Evolutionary conservation across 2,113 vertebrate species (phyloP), one percentile per base, ranked within the genome.

Genomic region (Gymnocephalus cernua): DNA sequence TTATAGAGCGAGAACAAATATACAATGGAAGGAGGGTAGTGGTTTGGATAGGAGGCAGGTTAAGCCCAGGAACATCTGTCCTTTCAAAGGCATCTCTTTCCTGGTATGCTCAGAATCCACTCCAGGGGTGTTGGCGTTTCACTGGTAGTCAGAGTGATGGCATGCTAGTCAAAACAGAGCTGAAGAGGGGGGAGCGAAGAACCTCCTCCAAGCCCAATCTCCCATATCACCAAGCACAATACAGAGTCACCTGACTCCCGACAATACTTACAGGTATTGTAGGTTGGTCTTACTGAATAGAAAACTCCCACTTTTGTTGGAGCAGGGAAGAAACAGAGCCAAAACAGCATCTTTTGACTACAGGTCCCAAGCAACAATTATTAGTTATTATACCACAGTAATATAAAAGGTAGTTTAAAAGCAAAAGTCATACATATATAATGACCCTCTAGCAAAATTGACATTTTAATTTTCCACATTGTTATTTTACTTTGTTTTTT

Each of bases 111-210:
- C 93, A 93, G 91, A 94, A 94, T 93, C 94, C 91, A 94, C 90
- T 94, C 94, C 94, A 88, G 93, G 90, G 92, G 93, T 86, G 90
- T 87, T 64, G 90, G 93, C 80, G 91, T 86, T 95, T 95, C 93
- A 93, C 92, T 90, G 86, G 92, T 89, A 94, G 94, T 92, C 94
- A 95, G 92, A 94, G 80, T 86, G 85, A 77, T 91, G 93, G 95
- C 93, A 94, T 79, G 85, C 90, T 93, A 94, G 96, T 95, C 95
- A 94, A 95, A 97, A 96, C 94, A 95, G 92, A 95, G 89, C 91
- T 85, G 76, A 91, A 91, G 68, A 83, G 10, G 44, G 58, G 51
- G 80, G 77, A 63, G 93, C 94, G 94, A 95, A 95, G 83, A 86
- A 86, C 85, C 82, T 87, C 66, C 90, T 95, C 94, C 82, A 89